Percentiles rank a stretch among this genome's conserved stretches.
phyloP scores from a whole-genome alignment of 2,113 vertebrate species.

The Bostrychus sinensis region DNA sequence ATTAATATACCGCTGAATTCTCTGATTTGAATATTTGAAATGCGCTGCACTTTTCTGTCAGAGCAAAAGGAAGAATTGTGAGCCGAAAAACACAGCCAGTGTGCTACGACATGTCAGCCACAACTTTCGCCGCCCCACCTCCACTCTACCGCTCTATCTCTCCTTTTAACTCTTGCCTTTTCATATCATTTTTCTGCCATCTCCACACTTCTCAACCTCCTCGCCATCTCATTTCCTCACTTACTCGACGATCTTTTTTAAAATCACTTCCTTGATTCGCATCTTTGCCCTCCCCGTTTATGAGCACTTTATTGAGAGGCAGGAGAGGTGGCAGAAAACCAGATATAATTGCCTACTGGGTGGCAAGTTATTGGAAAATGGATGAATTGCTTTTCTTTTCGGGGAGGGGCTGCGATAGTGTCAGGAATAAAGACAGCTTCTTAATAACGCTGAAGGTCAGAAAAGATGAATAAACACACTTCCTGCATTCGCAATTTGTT shows the following conservation, averaged over 20 bases:
- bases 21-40: too few relatives aligned
- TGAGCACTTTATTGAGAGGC: conserved; percentile 78
- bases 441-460: conserved; percentile 75
- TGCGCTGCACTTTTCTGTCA: too few relatives aligned
- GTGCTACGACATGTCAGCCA: too few relatives aligned
- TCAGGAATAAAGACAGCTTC: conserved; percentile 67
- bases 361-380: conserved; percentile 79
- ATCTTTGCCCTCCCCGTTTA: conserved; percentile 76
- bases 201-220: conserved; percentile 4
- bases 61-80: too few relatives aligned
- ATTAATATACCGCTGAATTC: too few relatives aligned
- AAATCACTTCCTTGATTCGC: conserved; percentile 77
- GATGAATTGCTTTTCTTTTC: conserved; percentile 73
- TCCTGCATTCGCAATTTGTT: conserved; percentile 47
- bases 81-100: too few relatives aligned
- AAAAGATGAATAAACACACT: conserved; percentile 53
- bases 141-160: neutral
- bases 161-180: neutral
- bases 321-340: conserved; percentile 72
- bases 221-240: conserved; percentile 74
- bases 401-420: conserved; percentile 57
- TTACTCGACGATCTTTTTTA: conserved; percentile 69
- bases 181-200: neutral
- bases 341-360: conserved; percentile 76
- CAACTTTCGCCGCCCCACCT: too few relatives aligned